Percentiles rank a stretch among this genome's conserved stretches.
These are phyloP conservation scores for Andrena flavipes DNA, from an alignment of 2,888 invertebrate species.

Conservation along the genomic window DNA sequence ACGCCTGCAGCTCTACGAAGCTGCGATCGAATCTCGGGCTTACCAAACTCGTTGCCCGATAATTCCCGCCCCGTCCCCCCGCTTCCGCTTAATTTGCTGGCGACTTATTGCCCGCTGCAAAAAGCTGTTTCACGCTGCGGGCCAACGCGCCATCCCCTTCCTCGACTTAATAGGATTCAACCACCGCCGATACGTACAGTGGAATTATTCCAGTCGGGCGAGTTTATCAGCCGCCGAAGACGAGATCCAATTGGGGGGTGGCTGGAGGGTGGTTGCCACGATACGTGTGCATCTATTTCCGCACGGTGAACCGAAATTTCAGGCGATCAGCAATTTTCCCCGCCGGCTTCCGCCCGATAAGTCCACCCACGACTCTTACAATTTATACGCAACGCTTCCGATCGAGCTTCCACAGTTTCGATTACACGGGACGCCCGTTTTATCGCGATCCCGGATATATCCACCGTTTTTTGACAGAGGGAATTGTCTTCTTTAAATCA, in stretches of 20 bases:
- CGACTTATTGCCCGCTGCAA: conserved; percentile 62
- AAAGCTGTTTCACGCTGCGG: conserved; percentile 56
- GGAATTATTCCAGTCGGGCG: conserved; percentile 54
- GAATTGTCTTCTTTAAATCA: background rate
- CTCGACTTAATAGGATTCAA: conserved; percentile 58
- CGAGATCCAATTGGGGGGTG: conserved; percentile 46
- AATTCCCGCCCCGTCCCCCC: conserved; percentile 35
- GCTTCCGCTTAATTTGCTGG: conserved; percentile 63
- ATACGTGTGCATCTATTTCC: conserved; percentile 38
- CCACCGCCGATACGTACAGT: conserved; percentile 59
- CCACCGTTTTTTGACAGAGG: background rate
- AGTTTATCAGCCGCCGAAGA: conserved; percentile 61
- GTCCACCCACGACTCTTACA: conserved; percentile 22
- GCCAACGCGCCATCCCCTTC: background rate
- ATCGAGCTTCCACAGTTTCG: conserved; percentile 14
- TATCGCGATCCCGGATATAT: conserved; percentile 19
- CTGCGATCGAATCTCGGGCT: conserved; percentile 59
- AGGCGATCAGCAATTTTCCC: conserved; percentile 24
- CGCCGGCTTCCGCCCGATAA: conserved; percentile 30
- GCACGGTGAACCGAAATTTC: conserved; percentile 26
- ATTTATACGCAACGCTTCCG: conserved; percentile 32
- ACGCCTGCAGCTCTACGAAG: background rate
- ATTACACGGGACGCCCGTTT: background rate
- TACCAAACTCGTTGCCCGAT: conserved; percentile 60
- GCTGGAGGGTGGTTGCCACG: background rate